Base-by-base conservation (phyloP, 2,797 vertebrate species). In the Hippocampus kuda region DNA sequence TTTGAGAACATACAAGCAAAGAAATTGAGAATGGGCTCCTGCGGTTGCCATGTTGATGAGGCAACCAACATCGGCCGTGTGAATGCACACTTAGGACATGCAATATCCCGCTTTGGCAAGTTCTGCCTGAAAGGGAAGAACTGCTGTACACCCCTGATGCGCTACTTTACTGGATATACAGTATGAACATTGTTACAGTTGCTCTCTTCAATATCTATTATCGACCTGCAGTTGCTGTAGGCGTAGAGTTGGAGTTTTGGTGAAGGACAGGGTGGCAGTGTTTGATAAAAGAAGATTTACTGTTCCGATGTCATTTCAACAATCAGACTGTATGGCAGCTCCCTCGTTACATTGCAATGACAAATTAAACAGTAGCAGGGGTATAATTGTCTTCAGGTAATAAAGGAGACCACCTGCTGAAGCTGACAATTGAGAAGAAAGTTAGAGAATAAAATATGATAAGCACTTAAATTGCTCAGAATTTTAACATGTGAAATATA, bases 321-420 rank as follows among this genome's bases (percentile, higher is more conserved):
- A 67, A 79, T 71, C 73, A 67, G 66, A 63, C 66, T 71, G 76
- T 83, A 75, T 73, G 75, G 75, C 73, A 70, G 72, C 73, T 67
- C 70, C 57, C 79, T 71, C 49, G 68, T 73, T 71, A 78, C 69
- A 64, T 66, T 72, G 67, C 70, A 66, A 79, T 75, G 75, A 76
- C 71, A 78, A 74, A 75, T 65, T 63, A 67, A 79, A 78, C 76
- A 20, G 65, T 76, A 62, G 53, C 38, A 7, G 8, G 11, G 44
- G 72, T 73, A 72, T 66, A 77, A 74, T 65, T 65, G 44, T 65
- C 44, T 48, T 27, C 15, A 75, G 59, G 73, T 81, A 74, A 71
- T 38, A 59, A 65, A 49, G 16, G 24, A 27, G 2, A 10, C 48
- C 68, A 66, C 56, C 69, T 68, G 60, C 73, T 61, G 71, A 53